These are phyloP conservation scores for Agelaius tricolor DNA, from an alignment of 2,113 vertebrate species.

Conservation along the genomic window DNA sequence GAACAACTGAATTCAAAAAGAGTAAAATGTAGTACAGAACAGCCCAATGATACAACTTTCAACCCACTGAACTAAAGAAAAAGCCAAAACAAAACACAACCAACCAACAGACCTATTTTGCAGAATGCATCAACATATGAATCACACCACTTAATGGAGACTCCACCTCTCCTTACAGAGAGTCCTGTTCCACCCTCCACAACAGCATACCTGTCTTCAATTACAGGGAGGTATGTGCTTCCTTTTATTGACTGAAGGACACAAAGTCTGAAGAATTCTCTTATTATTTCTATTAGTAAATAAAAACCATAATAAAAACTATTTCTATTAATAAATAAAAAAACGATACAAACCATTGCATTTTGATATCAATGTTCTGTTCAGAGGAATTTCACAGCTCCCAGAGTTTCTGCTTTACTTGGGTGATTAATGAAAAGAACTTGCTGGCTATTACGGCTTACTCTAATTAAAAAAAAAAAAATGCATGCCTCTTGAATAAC, in stretches of 20 bases:
- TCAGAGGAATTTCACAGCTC: not conserved
- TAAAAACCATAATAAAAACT: not conserved
- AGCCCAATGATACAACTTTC: not conserved
- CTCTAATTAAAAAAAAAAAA: not conserved
- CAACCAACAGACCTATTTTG: not conserved
- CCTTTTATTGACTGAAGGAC: not conserved
- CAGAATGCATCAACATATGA: not conserved
- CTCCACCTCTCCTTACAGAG: constrained; percentile 1
- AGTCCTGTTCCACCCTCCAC: not conserved
- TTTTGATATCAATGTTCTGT: not conserved
- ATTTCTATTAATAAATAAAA: not conserved
- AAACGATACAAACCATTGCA: not conserved
- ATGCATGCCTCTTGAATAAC: not conserved
- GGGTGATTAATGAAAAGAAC: not conserved
- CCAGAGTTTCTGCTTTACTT: not conserved
- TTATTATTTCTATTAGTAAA: not conserved
- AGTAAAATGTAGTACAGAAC: not conserved
- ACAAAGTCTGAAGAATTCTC: not conserved
- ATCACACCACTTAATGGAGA: not conserved
- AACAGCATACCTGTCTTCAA: not conserved
- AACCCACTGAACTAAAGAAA: not conserved
- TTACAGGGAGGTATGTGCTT: not conserved
- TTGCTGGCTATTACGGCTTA: not conserved
- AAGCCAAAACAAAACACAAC: not conserved
- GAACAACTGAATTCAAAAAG: not conserved